Conservation (phyloP, 1,140 invertebrate genomes). For the Bursaphelenchus mucronatus region DNA sequence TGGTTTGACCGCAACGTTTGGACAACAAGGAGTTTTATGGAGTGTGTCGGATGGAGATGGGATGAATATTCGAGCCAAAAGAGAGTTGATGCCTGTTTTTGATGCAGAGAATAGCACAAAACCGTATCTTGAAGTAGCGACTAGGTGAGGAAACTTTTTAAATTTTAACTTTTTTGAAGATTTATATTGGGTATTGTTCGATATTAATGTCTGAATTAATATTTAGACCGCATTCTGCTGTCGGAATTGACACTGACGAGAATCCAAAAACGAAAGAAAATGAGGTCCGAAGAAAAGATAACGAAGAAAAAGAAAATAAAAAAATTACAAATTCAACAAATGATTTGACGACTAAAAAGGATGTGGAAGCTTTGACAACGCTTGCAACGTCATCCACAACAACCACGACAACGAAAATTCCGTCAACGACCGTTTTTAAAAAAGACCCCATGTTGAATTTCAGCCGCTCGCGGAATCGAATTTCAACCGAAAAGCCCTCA, state of each 20-base stretch:
- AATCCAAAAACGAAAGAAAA: constrained; percentile 26
- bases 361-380: neutral
- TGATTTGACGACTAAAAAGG: neutral
- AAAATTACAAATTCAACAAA: neutral
- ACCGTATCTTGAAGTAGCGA: neutral
- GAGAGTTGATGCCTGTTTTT: no score
- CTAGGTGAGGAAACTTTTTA: neutral
- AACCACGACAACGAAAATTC: constrained; percentile 19
- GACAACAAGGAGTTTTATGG: no score
- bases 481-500: constrained; percentile 3
- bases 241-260: constrained; percentile 18
- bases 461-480: constrained; percentile 14
- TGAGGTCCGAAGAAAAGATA: constrained; percentile 17
- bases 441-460: constrained; percentile 1
- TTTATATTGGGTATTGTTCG: neutral
- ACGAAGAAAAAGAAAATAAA: constrained; percentile 7
- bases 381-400: constrained; percentile 8
- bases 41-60: no score
- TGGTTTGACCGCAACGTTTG: neutral
- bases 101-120: no score
- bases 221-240: constrained; percentile 21
- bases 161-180: neutral
- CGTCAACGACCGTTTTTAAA: constrained; percentile 13
- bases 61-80: no score
- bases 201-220: neutral